These are phyloP conservation scores for Paraescarpia echinospica DNA, from an alignment of 1,140 invertebrate species.

Conservation along the genomic window DNA sequence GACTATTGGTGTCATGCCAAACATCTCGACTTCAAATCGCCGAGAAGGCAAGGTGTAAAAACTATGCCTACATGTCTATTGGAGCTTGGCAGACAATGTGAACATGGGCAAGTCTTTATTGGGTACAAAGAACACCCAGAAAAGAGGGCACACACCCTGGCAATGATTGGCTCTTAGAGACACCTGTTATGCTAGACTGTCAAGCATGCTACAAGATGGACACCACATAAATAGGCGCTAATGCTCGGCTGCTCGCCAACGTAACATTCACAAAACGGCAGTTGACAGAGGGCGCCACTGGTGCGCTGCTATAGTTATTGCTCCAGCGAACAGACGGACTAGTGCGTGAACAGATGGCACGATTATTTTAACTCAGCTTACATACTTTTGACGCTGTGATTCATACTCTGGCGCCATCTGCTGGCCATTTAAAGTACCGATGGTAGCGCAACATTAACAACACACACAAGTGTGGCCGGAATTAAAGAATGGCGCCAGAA, in stretches of 20 bases:
- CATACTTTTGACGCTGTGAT: not conserved
- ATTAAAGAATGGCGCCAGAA: not conserved
- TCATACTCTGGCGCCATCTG: not conserved
- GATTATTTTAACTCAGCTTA: not conserved
- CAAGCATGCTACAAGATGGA: not conserved
- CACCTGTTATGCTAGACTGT: not conserved
- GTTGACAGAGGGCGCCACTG: not conserved
- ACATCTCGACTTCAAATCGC: not conserved
- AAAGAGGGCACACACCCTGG: not conserved
- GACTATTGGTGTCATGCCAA: not conserved
- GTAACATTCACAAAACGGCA: not conserved
- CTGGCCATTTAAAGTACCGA: not conserved
- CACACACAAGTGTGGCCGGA: not conserved
- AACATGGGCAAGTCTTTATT: not conserved
- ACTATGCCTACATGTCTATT: not conserved
- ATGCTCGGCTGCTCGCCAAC: not conserved
- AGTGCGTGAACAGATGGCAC: not conserved
- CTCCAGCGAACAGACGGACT: not conserved
- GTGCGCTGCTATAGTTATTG: not conserved
- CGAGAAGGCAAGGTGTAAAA: not conserved
- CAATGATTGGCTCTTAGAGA: not conserved
- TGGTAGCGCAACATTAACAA: not conserved
- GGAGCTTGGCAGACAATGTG: not conserved
- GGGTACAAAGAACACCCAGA: not conserved
- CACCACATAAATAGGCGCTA: not conserved